Conservation (phyloP, 1,140 invertebrate genomes). For the Apis cerana region DNA sequence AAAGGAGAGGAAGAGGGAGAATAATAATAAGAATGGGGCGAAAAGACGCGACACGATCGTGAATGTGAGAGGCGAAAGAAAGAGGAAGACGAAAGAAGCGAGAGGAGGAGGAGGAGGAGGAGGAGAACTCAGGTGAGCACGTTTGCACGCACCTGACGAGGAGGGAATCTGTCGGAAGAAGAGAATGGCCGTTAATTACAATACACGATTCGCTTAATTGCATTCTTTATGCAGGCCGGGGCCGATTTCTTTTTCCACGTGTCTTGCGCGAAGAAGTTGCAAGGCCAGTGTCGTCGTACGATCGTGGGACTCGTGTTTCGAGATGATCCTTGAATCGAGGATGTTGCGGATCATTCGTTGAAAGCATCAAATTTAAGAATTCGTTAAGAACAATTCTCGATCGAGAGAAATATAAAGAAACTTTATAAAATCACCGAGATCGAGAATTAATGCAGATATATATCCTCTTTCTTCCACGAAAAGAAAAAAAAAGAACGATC, state of each 20-base stretch:
- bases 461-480: no score
- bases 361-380: no score
- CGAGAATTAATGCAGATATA: no score
- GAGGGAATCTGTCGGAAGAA: slow-evolving; percentile 61
- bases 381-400: no score
- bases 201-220: slow-evolving; percentile 73
- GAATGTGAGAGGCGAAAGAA: not conserved
- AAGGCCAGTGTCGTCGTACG: slow-evolving; percentile 53
- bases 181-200: slow-evolving; percentile 71
- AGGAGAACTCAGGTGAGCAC: slow-evolving; percentile 46
- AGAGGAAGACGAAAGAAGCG: not conserved
- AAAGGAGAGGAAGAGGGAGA: not conserved
- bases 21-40: not conserved
- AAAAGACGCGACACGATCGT: not conserved
- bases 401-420: no score
- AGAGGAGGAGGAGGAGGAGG: not conserved
- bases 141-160: slow-evolving; percentile 57
- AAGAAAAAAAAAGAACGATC: no score
- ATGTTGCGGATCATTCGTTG: no score
- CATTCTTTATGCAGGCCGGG: slow-evolving; percentile 70
- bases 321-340: not conserved
- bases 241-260: slow-evolving; percentile 64
- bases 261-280: slow-evolving; percentile 58
- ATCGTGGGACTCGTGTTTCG: slow-evolving; percentile 19
- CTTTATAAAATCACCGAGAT: no score